Base-by-base conservation (phyloP, 2,888 invertebrate species). In the Catocala fraxini region DNA sequence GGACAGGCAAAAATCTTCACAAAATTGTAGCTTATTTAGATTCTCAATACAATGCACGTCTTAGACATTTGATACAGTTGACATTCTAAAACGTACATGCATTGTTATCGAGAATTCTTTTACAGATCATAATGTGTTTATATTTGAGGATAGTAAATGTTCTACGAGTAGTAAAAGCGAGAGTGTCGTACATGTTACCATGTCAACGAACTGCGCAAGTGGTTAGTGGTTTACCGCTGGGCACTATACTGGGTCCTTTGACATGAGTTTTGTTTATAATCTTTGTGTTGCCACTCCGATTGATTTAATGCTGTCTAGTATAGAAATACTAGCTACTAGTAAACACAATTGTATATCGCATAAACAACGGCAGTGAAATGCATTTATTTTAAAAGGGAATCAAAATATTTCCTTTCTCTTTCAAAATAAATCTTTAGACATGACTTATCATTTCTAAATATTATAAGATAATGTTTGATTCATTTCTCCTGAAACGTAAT, bases 141-240 rank as follows among this genome's bases (percentile, higher is more conserved):
- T 34, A 11, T 49, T 45, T 56, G 45, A 59, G 25, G 46, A 52
- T 63, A 51, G 51, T 56, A 45, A 65, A 65, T 59, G 33, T 46
- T 65, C 11, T 56, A 35, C 46, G 48, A 74, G 68, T 63, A 74
- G 75, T 76, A 75, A 84, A 79, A 84, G 81, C 72, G 82, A 85
- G 83, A 85, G 85, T 85, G 71, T 71, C 15, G 46, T 15, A 15
- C 15, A 7, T 34, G 39, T 15, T 39, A 12, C 75, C 67, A 75
- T 84, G 87, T 86, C 85, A 82, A 85, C 73, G 83, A 87, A 86
- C 86, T 81, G 67, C 56, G 70, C 59, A 67, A 70, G 79, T 77
- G 78, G 80, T 85, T 84, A 83, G 88, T 79, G 88, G 89, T 83
- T 79, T 82, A 87, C 88, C 89, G 69, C 88, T 87, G 79, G 83